A percentile compares a stretch with the other conserved stretches of the same genome.
phyloP scores from a whole-genome alignment of 1,140 invertebrate genomes.

The Lethocerus indicus region DNA sequence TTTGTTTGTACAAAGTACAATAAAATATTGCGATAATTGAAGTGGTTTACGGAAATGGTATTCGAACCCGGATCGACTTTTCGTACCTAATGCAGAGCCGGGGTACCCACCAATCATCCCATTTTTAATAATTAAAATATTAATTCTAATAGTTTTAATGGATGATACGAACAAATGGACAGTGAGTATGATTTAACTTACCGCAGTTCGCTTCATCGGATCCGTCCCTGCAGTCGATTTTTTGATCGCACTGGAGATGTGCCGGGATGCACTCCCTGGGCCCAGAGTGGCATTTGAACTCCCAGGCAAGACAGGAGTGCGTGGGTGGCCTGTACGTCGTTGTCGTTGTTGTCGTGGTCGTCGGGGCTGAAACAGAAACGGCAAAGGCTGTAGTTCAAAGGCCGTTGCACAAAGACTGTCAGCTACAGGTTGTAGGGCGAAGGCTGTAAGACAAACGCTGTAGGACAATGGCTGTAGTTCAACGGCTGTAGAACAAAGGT shows the following conservation, averaged over 20 bases:
- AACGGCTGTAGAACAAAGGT: no score
- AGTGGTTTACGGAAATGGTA: background rate
- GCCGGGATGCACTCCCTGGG: slow-evolving; percentile 21
- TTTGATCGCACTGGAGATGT: slow-evolving; percentile 62
- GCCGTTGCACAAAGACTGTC: background rate
- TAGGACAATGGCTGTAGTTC: no score
- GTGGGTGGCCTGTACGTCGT: background rate
- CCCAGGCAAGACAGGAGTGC: slow-evolving; percentile 26
- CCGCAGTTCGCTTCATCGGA: slow-evolving; percentile 50
- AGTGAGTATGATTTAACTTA: slow-evolving; percentile 5
- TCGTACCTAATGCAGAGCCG: background rate
- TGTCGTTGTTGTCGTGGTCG: no score
- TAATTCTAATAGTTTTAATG: background rate
- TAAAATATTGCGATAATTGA: background rate
- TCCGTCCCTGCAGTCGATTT: slow-evolving; percentile 76
- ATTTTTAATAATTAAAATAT: background rate
- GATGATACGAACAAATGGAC: background rate
- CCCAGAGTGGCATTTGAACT: slow-evolving; percentile 36
- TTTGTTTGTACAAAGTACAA: background rate
- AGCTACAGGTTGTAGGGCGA: no score
- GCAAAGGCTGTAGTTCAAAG: background rate
- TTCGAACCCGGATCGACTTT: background rate
- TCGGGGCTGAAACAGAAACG: no score
- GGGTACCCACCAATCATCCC: background rate
- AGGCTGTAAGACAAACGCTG: background rate